Evolutionary conservation across 2,797 vertebrate species (phyloP).

Genomic region (Pangasius mekongensis): DNA sequence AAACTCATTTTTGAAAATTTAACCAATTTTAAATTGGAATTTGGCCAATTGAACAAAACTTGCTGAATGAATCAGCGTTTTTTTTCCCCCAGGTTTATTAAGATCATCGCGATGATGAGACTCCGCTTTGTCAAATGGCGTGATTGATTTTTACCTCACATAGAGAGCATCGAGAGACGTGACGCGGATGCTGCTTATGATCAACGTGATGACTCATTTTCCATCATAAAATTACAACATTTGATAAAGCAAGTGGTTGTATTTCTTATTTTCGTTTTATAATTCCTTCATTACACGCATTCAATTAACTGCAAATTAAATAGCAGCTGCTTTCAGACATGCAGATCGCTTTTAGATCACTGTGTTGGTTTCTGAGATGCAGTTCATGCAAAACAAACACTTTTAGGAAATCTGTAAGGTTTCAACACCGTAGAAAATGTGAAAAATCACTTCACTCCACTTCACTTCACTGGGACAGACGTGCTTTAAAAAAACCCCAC

Average conservation of each 20-base stretch:
- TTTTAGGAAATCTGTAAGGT: background rate
- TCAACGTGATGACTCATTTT: background rate
- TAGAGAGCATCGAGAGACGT: too few relatives aligned
- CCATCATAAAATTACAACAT: background rate
- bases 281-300: background rate
- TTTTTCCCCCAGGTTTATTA: too few relatives aligned
- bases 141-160: background rate
- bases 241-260: too few relatives aligned
- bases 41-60: too few relatives aligned
- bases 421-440: slow-evolving; percentile 3
- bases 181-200: background rate
- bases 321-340: background rate
- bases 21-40: too few relatives aligned
- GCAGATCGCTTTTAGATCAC: background rate
- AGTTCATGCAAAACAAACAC: background rate
- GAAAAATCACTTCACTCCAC: background rate
- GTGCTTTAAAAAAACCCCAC: slow-evolving; percentile 19
- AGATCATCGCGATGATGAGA: background rate
- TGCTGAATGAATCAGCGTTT: too few relatives aligned
- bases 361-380: background rate
- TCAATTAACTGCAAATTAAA: background rate
- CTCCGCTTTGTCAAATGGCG: background rate
- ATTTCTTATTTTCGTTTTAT: background rate
- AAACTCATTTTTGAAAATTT: too few relatives aligned
- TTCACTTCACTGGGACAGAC: slow-evolving; percentile 35